Percentiles rank a stretch among this genome's conserved stretches.
Evolutionary conservation across 2,797 vertebrate species (phyloP).

Genomic region (Arremon brunneinucha): DNA sequence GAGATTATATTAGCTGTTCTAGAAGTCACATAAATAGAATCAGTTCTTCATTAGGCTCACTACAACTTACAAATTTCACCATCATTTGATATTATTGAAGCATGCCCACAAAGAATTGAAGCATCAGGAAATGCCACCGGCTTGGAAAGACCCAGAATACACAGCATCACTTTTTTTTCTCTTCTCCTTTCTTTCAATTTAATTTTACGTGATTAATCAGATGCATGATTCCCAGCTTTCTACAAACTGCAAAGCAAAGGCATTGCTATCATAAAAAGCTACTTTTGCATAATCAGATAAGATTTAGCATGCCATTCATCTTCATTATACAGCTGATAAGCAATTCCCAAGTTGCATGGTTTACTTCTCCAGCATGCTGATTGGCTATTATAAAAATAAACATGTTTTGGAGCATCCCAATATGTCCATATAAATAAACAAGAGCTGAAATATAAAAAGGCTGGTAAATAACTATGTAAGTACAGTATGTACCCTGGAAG

Average conservation of each 20-base stretch:
- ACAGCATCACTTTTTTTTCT: not conserved
- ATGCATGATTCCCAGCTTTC: not conserved
- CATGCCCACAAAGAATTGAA: not conserved
- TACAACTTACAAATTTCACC: not conserved
- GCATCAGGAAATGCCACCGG: not conserved
- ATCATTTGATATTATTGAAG: not conserved
- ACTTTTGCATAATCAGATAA: slow-evolving; percentile 46
- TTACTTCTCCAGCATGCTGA: not conserved
- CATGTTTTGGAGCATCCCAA: not conserved
- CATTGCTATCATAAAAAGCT: slow-evolving; percentile 38
- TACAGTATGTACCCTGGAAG: not conserved
- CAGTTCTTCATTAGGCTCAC: not conserved
- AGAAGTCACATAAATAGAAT: not conserved
- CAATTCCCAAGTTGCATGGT: not conserved
- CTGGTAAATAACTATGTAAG: not conserved
- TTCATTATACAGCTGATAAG: slow-evolving; percentile 57
- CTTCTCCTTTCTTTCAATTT: not conserved
- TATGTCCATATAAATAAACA: not conserved
- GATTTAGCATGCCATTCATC: slow-evolving; percentile 54
- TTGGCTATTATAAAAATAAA: not conserved
- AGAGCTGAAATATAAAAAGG: not conserved
- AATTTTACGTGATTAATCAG: slow-evolving; percentile 32
- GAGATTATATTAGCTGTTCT: not conserved
- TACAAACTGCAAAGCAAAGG: slow-evolving; percentile 17
- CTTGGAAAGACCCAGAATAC: not conserved